These are phyloP conservation scores for Asobara japonica DNA, from an alignment of 1,140 invertebrate genomes.

Conservation along the genomic window DNA sequence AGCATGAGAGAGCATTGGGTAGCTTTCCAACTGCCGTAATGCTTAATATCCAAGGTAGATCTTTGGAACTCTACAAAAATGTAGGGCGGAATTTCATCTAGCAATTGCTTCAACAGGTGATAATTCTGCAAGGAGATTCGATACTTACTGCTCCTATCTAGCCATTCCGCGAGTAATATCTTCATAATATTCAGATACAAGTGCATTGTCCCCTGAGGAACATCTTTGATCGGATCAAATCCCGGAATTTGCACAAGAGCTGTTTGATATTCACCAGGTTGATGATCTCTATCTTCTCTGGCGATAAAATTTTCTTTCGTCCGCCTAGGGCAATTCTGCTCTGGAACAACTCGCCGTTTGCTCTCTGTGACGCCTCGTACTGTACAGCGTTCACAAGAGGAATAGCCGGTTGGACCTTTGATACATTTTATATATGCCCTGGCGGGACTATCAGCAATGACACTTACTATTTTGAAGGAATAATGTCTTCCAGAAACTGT, in stretches of 20 bases:
- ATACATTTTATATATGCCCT: background rate
- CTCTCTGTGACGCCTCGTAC: background rate
- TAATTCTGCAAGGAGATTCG: too few species aligned
- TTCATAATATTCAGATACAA: conserved; percentile 7
- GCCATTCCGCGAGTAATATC: background rate
- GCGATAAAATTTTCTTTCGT: conserved; percentile 35
- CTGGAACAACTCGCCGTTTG: conserved; percentile 15
- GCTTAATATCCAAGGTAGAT: background rate
- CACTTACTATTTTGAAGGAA: background rate
- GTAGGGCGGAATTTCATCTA: background rate
- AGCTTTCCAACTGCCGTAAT: background rate
- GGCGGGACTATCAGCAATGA: background rate
- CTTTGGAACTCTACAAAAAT: background rate
- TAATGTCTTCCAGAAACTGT: background rate
- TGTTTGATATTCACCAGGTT: background rate
- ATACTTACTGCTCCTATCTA: too few species aligned
- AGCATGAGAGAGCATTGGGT: background rate
- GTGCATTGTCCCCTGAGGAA: conserved; percentile 40
- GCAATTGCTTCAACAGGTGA: too few species aligned
- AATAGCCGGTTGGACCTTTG: background rate
- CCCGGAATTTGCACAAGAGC: conserved; percentile 23
- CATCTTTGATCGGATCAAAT: conserved; percentile 30
- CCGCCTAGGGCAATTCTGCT: conserved; percentile 29
- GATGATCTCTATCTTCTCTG: conserved; percentile 34
- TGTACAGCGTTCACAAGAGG: background rate